Base-by-base conservation (phyloP, 2,888 invertebrate genomes). In the Drosophila phalerata region DNA sequence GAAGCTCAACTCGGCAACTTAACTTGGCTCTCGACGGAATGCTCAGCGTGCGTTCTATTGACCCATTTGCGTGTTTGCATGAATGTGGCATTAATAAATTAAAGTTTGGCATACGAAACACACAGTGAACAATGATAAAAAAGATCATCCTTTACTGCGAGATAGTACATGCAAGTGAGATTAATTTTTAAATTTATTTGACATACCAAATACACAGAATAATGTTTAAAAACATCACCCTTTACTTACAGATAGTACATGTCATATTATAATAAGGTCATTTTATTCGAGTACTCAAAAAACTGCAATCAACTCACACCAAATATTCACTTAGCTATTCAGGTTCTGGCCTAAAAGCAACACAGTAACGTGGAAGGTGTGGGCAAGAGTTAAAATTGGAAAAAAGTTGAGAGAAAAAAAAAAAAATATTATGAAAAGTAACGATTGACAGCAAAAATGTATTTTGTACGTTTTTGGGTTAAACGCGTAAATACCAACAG, bases 401-500 rank as follows among this genome's bases (percentile, higher is more conserved):
- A 57, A 30, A 49, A 45, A 19, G n/a, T 19, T 40, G 30, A 30
- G 3, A 22, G n/a, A 5, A 34, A 34, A n/a, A 15, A 5, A 43
- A 30, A 34, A 11, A 52, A 1, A 19, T 38, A 28, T 40, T 45
- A 45, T 30, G 49, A 34, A 64, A 77, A 69, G 72, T 65, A 62
- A 37, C 69, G 34, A 70, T 34, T 58, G 47, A 13, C 43, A 55
- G 32, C 56, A 43, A 64, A 55, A 72, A 64, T 65, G 48, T 69
- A 48, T 79, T 77, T 70, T 67, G 55, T 67, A 55, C 52, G 57
- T 77, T 80, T 83, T 81, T 87, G 84, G 91, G 91, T 91, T 91
- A 90, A 92, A 82, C 83, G 90, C 85, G 81, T 75, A 91, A 91
- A 91, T 91, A 84, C 85, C 90, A 81, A 73, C 83, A 90, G 90